phyloP scores from a whole-genome alignment of 2,888 invertebrate genomes.

The Aphodius granarius region DNA sequence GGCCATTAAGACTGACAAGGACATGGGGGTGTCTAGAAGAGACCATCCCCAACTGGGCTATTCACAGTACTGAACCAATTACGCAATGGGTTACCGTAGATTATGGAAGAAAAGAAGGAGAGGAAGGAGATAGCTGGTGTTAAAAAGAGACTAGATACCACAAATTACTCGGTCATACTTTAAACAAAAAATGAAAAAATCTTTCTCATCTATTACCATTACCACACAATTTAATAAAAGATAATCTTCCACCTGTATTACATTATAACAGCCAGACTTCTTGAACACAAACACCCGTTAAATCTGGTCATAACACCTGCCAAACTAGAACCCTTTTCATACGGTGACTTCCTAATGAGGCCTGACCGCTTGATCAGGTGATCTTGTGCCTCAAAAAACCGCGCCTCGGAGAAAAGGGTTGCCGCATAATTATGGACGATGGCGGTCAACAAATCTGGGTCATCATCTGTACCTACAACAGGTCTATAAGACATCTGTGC shows the following conservation, averaged over 20 bases:
- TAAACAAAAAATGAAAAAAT: too few species aligned
- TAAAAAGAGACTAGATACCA: background rate
- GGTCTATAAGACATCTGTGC: background rate
- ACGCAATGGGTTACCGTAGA: background rate
- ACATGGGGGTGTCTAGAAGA: background rate
- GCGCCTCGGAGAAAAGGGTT: background rate
- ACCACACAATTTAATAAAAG: background rate
- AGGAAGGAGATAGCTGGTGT: too few species aligned
- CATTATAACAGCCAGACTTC: background rate
- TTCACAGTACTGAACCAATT: background rate
- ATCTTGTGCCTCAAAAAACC: background rate
- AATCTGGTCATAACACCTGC: background rate
- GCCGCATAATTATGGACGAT: background rate
- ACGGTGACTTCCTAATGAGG: background rate
- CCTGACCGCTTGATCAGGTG: background rate
- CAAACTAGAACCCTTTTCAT: background rate
- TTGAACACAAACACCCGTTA: background rate
- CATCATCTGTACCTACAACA: background rate
- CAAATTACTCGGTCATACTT: background rate
- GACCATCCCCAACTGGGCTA: background rate
- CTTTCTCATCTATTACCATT: background rate
- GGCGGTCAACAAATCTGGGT: background rate
- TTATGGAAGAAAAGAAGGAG: too few species aligned
- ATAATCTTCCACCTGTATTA: background rate
- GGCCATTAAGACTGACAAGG: background rate